These are phyloP conservation scores for Leptoclinus maculatus DNA, from an alignment of 2,797 vertebrate species.

Conservation along the genomic window DNA sequence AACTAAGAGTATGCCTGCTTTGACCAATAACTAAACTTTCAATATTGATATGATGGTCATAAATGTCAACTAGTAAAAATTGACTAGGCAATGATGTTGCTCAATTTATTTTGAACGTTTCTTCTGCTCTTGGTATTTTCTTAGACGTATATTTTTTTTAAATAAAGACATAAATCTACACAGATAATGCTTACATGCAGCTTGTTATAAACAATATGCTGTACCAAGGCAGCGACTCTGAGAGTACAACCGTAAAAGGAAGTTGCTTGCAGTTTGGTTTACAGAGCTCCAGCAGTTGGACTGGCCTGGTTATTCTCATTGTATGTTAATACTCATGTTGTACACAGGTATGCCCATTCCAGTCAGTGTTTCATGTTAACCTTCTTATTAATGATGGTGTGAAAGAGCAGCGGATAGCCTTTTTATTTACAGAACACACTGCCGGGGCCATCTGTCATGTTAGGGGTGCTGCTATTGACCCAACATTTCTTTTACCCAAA, in stretches of 20 bases:
- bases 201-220: conserved; percentile 32
- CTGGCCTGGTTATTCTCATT: conserved; percentile 71
- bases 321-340: conserved; percentile 50
- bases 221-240: conserved; percentile 28
- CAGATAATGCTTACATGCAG: conserved; percentile 21
- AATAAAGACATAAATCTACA: conserved; percentile 5
- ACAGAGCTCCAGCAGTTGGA: conserved; percentile 44
- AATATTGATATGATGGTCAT: background rate
- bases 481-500: conserved; percentile 70
- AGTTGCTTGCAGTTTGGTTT: conserved; percentile 67
- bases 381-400: conserved; percentile 18
- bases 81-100: background rate
- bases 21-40: background rate
- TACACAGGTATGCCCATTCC: conserved; percentile 28
- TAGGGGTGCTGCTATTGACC: conserved; percentile 63
- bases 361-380: conserved; percentile 9
- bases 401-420: conserved; percentile 22
- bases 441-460: conserved; percentile 55
- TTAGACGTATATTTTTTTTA: background rate
- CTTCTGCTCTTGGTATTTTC: background rate
- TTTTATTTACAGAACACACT: conserved; percentile 55
- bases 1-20: background rate
- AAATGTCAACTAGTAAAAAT: background rate
- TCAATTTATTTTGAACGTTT: background rate
- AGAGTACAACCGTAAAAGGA: conserved; percentile 74